Percentiles rank a stretch among this genome's conserved stretches.
phyloP scores from a whole-genome alignment of 2,797 vertebrate species.

The Sebastes dallii region DNA sequence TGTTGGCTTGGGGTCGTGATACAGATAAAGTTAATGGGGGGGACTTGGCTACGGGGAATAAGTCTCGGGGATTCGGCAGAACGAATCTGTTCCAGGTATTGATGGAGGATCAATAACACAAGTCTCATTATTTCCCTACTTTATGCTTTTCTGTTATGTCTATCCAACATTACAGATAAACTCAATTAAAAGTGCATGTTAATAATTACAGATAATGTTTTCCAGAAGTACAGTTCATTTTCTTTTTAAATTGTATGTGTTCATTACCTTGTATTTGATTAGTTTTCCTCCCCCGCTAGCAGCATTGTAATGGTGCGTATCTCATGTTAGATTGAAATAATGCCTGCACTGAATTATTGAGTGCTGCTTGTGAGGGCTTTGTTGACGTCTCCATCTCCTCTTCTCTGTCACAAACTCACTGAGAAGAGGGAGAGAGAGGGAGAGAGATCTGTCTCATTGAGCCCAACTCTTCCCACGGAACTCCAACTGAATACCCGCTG shows the following conservation, averaged over 20 bases:
- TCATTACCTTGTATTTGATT: constrained; percentile 17
- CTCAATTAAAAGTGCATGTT: constrained; percentile 10
- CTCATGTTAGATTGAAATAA: constrained; percentile 27
- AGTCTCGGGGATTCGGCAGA: constrained; percentile 50
- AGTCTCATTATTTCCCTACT: neutral
- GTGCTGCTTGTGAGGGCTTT: constrained; percentile 17
- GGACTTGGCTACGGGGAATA: constrained; percentile 24
- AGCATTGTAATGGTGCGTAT: constrained; percentile 16
- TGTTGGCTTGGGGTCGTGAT: constrained; percentile 22
- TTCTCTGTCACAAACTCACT: constrained; percentile 40
- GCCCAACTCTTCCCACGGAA: constrained; percentile 69
- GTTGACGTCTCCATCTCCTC: constrained; percentile 47
- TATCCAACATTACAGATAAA: constrained; percentile 12
- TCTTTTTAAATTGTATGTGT: neutral
- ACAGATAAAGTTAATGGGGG: constrained; percentile 31
- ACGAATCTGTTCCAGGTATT: constrained; percentile 27
- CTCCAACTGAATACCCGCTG: constrained; percentile 65
- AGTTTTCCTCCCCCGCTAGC: constrained; percentile 3
- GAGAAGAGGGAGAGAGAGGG: constrained; percentile 29
- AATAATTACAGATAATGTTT: constrained; percentile 33
- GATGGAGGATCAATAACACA: constrained; percentile 23
- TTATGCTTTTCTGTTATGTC: neutral
- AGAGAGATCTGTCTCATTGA: constrained; percentile 58
- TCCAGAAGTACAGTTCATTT: constrained; percentile 10
- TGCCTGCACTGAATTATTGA: constrained; percentile 27